Percentiles rank a stretch among this genome's conserved stretches.
Conservation (phyloP, 2,888 invertebrate species). For the Onthophagus sagittarius region DNA sequence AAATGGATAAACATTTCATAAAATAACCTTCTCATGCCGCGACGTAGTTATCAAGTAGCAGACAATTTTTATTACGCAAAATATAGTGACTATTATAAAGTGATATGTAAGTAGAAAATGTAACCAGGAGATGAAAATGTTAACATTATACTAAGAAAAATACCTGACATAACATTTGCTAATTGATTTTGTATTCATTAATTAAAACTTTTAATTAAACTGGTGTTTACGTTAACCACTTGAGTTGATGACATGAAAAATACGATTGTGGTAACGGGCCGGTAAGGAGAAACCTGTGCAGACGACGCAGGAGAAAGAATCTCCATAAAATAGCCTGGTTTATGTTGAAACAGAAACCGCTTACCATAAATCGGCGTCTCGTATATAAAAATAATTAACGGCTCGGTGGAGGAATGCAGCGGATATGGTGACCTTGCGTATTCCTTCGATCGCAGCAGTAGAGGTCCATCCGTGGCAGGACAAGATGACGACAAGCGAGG, state of each 20-base stretch:
- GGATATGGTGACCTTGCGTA: conserved; percentile 16
- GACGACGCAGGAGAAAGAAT: not conserved
- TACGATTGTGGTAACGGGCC: not conserved
- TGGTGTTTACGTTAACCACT: not conserved
- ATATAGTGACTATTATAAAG: too few species aligned
- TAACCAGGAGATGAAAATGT: too few species aligned
- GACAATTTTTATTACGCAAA: too few species aligned
- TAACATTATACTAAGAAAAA: not conserved
- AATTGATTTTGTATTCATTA: not conserved
- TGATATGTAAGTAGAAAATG: too few species aligned
- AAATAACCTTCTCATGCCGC: too few species aligned
- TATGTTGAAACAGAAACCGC: conserved; percentile 27
- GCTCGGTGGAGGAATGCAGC: conserved; percentile 20
- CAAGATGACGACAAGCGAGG: conserved; percentile 4
- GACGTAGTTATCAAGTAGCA: too few species aligned
- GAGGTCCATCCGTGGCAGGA: not conserved
- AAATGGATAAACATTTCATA: too few species aligned
- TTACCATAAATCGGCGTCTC: conserved; percentile 25
- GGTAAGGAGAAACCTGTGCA: not conserved
- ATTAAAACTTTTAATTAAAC: not conserved
- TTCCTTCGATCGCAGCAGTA: not conserved
- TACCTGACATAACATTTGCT: not conserved
- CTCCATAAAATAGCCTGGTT: conserved; percentile 29
- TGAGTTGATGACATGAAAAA: not conserved
- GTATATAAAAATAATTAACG: conserved; percentile 25